A percentile compares a stretch with the other conserved stretches of the same genome.
Evolutionary conservation across 2,888 invertebrate species (phyloP).

Genomic region (Argyresthia goedartella): DNA sequence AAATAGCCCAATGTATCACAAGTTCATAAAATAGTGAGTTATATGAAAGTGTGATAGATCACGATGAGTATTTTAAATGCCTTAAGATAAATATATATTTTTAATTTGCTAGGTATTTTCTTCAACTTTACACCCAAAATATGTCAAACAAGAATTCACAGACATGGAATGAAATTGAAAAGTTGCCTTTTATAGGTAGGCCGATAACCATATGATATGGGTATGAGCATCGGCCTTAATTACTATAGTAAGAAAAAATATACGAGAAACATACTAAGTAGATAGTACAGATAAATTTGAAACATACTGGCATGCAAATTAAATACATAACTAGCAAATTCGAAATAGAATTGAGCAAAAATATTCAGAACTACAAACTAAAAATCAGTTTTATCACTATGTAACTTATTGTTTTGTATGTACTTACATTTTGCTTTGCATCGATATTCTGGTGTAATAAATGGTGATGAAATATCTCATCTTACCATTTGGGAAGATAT

Average conservation of each 20-base stretch:
- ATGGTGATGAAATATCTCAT: too few relatives aligned
- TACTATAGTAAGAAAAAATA: not conserved
- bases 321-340: not conserved
- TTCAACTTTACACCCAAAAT: not conserved
- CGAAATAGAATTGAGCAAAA: not conserved
- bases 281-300: not conserved
- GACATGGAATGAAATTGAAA: constrained; percentile 3
- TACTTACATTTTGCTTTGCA: too few relatives aligned
- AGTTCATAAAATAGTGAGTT: constrained; percentile 15
- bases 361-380: not conserved
- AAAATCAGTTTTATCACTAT: not conserved
- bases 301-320: not conserved
- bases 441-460: too few relatives aligned
- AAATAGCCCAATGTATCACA: constrained; percentile 28
- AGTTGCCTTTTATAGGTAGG: not conserved
- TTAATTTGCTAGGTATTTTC: not conserved
- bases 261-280: not conserved
- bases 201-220: not conserved
- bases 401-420: too few relatives aligned
- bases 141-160: constrained; percentile 1
- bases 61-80: constrained; percentile 3
- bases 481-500: too few relatives aligned
- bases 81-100: constrained; percentile 1
- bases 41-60: not conserved
- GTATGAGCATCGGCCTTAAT: too few relatives aligned